Base-by-base conservation (phyloP, 2,113 vertebrate species). In the Mionectes macconnelli region DNA sequence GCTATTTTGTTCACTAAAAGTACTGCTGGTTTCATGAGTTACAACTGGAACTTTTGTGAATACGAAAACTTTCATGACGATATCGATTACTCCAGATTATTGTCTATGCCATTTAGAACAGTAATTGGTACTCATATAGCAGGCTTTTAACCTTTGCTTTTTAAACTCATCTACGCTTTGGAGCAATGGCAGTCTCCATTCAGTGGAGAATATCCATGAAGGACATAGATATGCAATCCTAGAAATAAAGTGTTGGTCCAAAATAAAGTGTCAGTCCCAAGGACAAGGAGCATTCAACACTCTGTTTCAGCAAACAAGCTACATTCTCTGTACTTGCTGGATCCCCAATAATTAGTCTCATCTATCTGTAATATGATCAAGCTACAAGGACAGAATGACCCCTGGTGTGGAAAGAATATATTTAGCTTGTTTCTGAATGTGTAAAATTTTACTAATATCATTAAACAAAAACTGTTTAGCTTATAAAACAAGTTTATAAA, bases 101-200 rank as follows among this genome's bases (percentile, higher is more conserved):
- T 96, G 95, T 94, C 91, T 96, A 87, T 59, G 90, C 47, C 60
- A 88, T 96, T 97, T 95, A 97, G 84, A 96, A 88, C 52, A 91
- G 79, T 55, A 93, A 35, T 83, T 97, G 76, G 39, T 75, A 63
- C 44, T 76, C 23, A 16, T 8, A 16, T 8, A 72, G 77, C 37
- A 75, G 28, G 66, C 50, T 97, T 98, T 97, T 97, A 94, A 96
- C 94, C 88, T 87, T 88, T 79, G 59, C 44, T 92, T 97, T 97
- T 97, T 67, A 90, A 95, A 93, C 56, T 67, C 9, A 6, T 86
- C 81, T 95, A 3, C 31, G 79, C 82, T 96, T 93, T 50, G 91
- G 67, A 96, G 79, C 45, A 83, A 81, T 92, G 80, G 8, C 40
- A 69, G 9, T 49, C 24, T 44, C 44, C 49, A 89, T 67, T 95